Conservation (phyloP, 2,888 invertebrate species). For the Campoplex nolae region DNA sequence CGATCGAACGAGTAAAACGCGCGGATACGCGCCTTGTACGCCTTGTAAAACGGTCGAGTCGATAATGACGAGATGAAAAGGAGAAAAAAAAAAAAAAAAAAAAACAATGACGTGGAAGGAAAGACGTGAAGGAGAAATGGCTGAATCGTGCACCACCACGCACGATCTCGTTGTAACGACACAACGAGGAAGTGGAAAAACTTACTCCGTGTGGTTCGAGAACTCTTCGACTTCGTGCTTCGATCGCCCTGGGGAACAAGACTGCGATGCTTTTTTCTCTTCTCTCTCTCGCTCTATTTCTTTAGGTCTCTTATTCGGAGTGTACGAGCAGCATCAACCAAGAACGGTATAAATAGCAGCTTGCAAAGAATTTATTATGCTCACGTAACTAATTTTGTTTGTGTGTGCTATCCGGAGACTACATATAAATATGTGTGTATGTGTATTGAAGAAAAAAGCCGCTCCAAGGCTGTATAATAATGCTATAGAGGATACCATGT, state of each 20-base stretch:
- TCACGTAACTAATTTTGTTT: slow-evolving; percentile 62
- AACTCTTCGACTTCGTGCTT: slow-evolving; percentile 41
- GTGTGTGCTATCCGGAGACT: slow-evolving; percentile 24
- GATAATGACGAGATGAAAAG: slow-evolving; percentile 46
- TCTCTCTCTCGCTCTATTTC: neutral
- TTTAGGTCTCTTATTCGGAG: neutral
- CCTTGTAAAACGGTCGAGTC: slow-evolving; percentile 56
- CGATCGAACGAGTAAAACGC: slow-evolving; percentile 38
- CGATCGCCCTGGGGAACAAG: slow-evolving; percentile 46
- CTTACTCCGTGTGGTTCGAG: slow-evolving; percentile 33
- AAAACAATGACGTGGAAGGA: slow-evolving; percentile 15
- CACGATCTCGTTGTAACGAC: slow-evolving; percentile 54
- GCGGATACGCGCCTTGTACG: slow-evolving; percentile 58
- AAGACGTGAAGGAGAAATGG: slow-evolving; percentile 34
- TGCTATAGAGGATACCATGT: slow-evolving; percentile 11
- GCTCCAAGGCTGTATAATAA: slow-evolving; percentile 54
- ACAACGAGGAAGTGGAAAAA: slow-evolving; percentile 63
- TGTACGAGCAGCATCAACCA: slow-evolving; percentile 19
- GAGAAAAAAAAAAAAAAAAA: slow-evolving; percentile 6
- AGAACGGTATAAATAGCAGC: slow-evolving; percentile 40
- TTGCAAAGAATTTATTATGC: slow-evolving; percentile 63
- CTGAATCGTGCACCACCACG: slow-evolving; percentile 43
- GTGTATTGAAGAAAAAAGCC: slow-evolving; percentile 22
- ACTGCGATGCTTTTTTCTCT: slow-evolving; percentile 5
- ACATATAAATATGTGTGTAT: neutral